Base-by-base conservation (phyloP, 2,888 invertebrate genomes). In the Opisthograptis luteolata region DNA sequence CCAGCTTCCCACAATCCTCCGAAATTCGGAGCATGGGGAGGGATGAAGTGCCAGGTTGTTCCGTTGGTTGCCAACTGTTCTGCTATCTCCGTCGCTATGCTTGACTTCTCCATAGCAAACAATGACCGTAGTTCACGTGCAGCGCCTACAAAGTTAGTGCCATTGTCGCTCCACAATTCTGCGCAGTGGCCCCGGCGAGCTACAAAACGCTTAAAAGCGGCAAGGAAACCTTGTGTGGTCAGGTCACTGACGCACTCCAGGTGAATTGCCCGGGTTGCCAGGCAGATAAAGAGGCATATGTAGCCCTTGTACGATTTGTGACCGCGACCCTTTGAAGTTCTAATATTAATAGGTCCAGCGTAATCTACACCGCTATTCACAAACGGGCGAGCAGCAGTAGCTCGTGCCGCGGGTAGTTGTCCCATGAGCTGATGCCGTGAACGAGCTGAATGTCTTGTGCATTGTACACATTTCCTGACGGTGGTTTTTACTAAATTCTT, bases 21-120 rank as follows among this genome's bases (percentile, higher is more conserved):
- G 27, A 62, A 60, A 20, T 60, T 54, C 1, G 62, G 59, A 14
- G 54, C 35, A n/a, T 46, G 45, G 1, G 59, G 58, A n/a, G 62
- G 55, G 4, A 51, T 56, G 14, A 55, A 58, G 15, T 54, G 43
- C 62, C 60, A 62, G 3, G 8, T 17, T 4, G 55, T 55, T 8
- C 45, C 53, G 35, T 39, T 27, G 4, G 9, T 28, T 3, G 17
- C 39, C 2, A 39, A 17, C 1, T 10, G 2, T 10, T 39, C 10
- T 5, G 19, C 19, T 22, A 7, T 24, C n/a, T 24, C 0, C 8
- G n/a, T 7, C n/a, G n/a, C n/a, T n/a, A n/a, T n/a, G n/a, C n/a
- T n/a, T n/a, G n/a, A n/a, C n/a, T n/a, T n/a, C n/a, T n/a, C n/a
- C n/a, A n/a, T n/a, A n/a, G n/a, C n/a, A n/a, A n/a, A n/a, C n/a